Base-by-base conservation (phyloP, 2,888 invertebrate species). In the Pseudococcus jackbeardsleyi region DNA sequence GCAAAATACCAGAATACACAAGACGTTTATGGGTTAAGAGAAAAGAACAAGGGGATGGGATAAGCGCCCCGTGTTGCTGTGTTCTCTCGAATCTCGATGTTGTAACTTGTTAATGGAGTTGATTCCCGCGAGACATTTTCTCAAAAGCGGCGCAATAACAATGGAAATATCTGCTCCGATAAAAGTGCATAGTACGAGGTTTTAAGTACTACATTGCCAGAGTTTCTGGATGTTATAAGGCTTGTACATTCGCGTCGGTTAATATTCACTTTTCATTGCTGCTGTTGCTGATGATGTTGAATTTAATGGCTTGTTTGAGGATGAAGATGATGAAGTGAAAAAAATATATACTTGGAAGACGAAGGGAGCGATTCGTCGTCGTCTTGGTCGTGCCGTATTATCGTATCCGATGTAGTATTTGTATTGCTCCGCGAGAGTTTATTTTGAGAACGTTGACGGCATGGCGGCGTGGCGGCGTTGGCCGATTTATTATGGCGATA, bases 51-150 rank as follows among this genome's bases (percentile, higher is more conserved):
- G 19, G 59, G 19, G 59, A 5, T 59, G 5, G n/a, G 59, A 19
- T 59, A 59, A 59, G 59, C 59, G 19, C 59, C 59, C 59, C 9
- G 19, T 19, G 33, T 33, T 26, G 26, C 26, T n/a, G 22, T 12
- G 6, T 64, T 19, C 9, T 72, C 19, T n/a, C 59, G 59, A n/a
- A 59, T 72, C 68, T 50, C 26, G 84, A 84, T 50, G 84, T 84
- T 48, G 48, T 54, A 87, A 46, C 87, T 79, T 77, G 87, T 87
- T 87, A 79, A 87, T 87, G 87, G 87, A 87, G 54, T 79, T n/a
- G 33, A 87, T 79, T 87, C 87, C 87, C 87, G 22, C 48, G 77
- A 82, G 87, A 87, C 87, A 79, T 77, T 77, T 59, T 59, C 39
- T 42, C 22, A 46, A 64, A 33, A 33, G 26, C 26, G 26, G 26